A percentile compares a stretch with the other conserved stretches of the same genome.
Evolutionary conservation across 2,113 vertebrate genomes (phyloP).

Genomic region (Baryphthengus martii): DNA sequence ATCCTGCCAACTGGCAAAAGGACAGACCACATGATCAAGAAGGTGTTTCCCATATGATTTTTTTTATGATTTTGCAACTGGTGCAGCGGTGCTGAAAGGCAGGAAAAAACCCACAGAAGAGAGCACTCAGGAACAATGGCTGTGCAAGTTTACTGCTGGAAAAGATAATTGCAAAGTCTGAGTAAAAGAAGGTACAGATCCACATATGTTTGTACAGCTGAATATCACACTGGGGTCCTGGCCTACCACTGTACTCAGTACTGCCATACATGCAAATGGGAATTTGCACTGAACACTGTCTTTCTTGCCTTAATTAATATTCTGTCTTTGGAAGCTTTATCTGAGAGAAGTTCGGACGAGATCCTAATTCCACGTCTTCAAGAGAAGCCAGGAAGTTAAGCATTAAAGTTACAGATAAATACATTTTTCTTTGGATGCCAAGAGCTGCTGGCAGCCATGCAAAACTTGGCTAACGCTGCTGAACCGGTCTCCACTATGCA

Average conservation of each 20-base stretch:
- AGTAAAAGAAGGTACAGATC: neutral
- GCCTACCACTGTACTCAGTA: neutral
- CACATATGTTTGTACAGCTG: neutral
- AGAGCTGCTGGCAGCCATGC: neutral
- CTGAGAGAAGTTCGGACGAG: neutral
- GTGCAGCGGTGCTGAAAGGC: neutral
- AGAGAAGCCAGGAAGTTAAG: neutral
- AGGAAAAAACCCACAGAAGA: neutral
- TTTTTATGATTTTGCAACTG: neutral
- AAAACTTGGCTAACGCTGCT: neutral
- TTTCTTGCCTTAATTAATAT: neutral
- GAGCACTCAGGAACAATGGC: rapidly evolving
- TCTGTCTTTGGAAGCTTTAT: neutral
- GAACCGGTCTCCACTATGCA: neutral
- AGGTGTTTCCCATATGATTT: neutral
- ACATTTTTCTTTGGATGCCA: neutral
- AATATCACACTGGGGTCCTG: neutral
- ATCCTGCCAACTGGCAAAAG: constrained; percentile 31
- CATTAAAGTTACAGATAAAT: neutral
- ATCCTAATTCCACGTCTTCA: neutral
- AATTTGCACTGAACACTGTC: neutral
- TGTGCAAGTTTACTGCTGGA: neutral
- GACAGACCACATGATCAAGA: neutral
- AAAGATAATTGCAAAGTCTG: neutral
- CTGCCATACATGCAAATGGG: rapidly evolving